Percentiles rank a stretch among this genome's conserved stretches.
These are phyloP conservation scores for Lepetodrilus schrolli DNA, from an alignment of 2,888 invertebrate genomes.

Conservation along the genomic window DNA sequence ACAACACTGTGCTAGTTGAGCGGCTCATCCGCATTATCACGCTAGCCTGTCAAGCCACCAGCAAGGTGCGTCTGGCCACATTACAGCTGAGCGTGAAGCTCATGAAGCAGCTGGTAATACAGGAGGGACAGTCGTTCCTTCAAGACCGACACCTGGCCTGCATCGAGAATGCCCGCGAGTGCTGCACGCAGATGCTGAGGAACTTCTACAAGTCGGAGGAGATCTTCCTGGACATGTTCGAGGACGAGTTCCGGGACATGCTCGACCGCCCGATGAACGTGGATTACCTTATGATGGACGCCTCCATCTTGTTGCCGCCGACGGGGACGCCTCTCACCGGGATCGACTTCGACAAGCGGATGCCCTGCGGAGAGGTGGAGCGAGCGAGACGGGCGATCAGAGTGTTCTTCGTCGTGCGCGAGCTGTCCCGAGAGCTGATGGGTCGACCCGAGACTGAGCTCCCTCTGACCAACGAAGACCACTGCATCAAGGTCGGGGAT, in stretches of 20 bases:
- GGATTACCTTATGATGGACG: constrained; percentile 97
- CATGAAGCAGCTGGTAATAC: constrained; percentile 81
- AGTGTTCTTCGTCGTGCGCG: constrained; percentile 85
- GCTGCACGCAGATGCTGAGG: constrained; percentile 88
- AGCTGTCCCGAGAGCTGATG: constrained; percentile 83
- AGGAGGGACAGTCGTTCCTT: constrained; percentile 78
- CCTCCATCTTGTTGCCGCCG: constrained; percentile 93
- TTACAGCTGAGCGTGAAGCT: constrained; percentile 90
- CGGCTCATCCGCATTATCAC: constrained; percentile 88
- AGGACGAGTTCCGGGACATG: constrained; percentile 97
- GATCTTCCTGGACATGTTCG: constrained; percentile 98
- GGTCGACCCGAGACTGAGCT: constrained; percentile 89
- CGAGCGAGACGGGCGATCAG: constrained; percentile 84
- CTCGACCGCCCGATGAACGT: constrained; percentile 80
- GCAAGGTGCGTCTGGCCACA: constrained; percentile 92
- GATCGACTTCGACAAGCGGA: constrained; percentile 89
- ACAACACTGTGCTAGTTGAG: constrained; percentile 88
- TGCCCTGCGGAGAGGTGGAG: constrained; percentile 95
- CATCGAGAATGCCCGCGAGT: constrained; percentile 84
- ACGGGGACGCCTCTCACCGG: constrained; percentile 97
- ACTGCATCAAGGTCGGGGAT: constrained; percentile 93
- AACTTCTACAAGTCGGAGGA: constrained; percentile 97
- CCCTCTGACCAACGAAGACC: constrained; percentile 90
- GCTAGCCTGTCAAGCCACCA: constrained; percentile 88
- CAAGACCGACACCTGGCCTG: constrained; percentile 82